Conservation (phyloP, 2,797 vertebrate genomes). For the Hemitrygon akajei region DNA sequence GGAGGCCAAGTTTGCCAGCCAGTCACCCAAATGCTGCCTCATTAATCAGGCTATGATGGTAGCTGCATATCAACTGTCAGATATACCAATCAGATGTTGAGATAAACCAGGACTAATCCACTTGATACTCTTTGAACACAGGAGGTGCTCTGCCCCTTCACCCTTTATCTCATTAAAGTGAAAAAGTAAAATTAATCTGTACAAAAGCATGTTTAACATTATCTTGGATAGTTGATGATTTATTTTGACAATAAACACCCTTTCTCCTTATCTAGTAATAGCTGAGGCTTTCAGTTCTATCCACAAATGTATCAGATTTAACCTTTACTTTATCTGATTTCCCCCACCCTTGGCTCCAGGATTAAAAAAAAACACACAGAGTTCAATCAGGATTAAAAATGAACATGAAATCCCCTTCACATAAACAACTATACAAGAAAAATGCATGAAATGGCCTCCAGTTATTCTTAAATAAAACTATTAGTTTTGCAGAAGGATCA, state of each 20-base stretch:
- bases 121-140: slow-evolving; percentile 74
- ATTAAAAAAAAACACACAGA: slow-evolving; percentile 11
- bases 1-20: slow-evolving; percentile 60
- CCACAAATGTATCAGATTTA: slow-evolving; percentile 38
- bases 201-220: slow-evolving; percentile 60
- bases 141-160: slow-evolving; percentile 59
- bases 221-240: slow-evolving; percentile 50
- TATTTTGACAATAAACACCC: slow-evolving; percentile 43
- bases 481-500: neutral
- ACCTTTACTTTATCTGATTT: slow-evolving; percentile 15
- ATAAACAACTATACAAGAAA: neutral
- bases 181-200: slow-evolving; percentile 84
- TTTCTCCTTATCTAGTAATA: slow-evolving; percentile 45
- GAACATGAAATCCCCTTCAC: neutral
- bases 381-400: neutral
- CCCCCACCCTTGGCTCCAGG: neutral
- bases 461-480: neutral
- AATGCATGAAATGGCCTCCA: neutral
- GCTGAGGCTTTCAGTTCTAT: slow-evolving; percentile 49
- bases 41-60: slow-evolving; percentile 65
- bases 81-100: slow-evolving; percentile 75
- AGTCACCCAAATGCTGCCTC: slow-evolving; percentile 53
- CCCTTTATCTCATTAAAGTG: slow-evolving; percentile 88
- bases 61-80: slow-evolving; percentile 82
- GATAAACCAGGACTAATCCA: slow-evolving; percentile 79